Evolutionary conservation across 2,797 vertebrate species (phyloP).

Genomic region (Leucoraja ocellata): DNA sequence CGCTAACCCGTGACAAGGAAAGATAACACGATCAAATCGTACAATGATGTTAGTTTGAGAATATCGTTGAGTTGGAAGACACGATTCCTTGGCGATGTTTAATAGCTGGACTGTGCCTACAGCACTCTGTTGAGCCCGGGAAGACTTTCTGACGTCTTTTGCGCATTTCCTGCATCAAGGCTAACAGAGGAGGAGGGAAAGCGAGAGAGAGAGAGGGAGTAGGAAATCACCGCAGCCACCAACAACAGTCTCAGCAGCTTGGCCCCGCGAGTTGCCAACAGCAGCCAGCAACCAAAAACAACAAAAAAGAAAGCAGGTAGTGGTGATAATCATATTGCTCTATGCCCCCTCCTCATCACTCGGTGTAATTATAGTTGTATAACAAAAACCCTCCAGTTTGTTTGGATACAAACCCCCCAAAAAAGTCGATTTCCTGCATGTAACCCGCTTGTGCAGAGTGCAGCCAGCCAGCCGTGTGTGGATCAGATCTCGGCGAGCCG

Average conservation of each 20-base stretch:
- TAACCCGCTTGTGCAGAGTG: background rate
- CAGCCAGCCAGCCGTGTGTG: background rate
- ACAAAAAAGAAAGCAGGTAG: constrained; percentile 25
- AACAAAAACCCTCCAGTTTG: background rate
- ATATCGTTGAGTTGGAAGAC: background rate
- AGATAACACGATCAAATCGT: background rate
- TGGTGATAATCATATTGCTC: background rate
- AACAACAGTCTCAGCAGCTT: background rate
- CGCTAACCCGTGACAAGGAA: no score
- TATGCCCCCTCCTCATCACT: background rate
- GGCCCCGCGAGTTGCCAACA: constrained; percentile 27
- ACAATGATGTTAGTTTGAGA: background rate
- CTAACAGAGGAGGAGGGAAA: constrained; percentile 51
- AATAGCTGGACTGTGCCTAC: background rate
- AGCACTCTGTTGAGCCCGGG: constrained; percentile 35
- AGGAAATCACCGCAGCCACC: constrained; percentile 33
- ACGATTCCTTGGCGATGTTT: background rate
- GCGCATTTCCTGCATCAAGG: constrained; percentile 85
- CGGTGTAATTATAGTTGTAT: background rate
- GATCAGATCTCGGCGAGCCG: background rate
- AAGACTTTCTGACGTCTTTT: constrained; percentile 79
- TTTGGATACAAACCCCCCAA: background rate
- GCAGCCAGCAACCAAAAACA: constrained; percentile 18
- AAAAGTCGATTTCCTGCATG: constrained; percentile 28
- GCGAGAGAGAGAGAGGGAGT: constrained; percentile 38